These are phyloP conservation scores for Synergus itoensis DNA, from an alignment of 2,888 invertebrate genomes.

Conservation along the genomic window DNA sequence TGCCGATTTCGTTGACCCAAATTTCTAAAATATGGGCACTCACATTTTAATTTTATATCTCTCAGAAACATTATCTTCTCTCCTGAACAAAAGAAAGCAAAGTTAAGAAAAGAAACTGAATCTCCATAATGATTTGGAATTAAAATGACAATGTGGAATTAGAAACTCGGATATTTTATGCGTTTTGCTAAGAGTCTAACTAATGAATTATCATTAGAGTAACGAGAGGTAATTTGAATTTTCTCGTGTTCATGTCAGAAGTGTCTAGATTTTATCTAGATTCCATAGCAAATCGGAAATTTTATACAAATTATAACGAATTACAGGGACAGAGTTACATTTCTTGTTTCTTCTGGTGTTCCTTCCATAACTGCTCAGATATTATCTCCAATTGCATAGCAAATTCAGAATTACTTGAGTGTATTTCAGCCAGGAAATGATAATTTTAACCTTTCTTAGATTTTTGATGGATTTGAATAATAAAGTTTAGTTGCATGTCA, in stretches of 20 bases:
- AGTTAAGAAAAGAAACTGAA: background rate
- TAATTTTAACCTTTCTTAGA: background rate
- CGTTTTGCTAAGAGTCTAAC: background rate
- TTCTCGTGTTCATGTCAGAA: slow-evolving; percentile 30
- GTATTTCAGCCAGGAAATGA: slow-evolving; percentile 18
- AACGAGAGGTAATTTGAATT: slow-evolving; percentile 9
- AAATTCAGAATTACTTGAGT: slow-evolving; percentile 25
- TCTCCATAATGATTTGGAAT: background rate
- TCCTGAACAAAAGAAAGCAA: background rate
- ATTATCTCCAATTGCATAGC: slow-evolving; percentile 38
- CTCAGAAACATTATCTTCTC: background rate
- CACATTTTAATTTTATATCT: background rate
- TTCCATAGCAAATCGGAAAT: slow-evolving; percentile 36
- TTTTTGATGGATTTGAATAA: slow-evolving; percentile 10
- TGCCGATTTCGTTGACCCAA: background rate
- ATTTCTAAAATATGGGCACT: background rate
- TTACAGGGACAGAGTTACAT: slow-evolving; percentile 23
- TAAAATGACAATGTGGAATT: background rate
- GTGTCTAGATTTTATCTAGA: slow-evolving; percentile 37
- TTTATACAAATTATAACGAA: slow-evolving; percentile 39
- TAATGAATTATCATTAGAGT: slow-evolving; percentile 34
- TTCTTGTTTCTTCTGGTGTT: slow-evolving; percentile 34
- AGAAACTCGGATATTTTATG: background rate
- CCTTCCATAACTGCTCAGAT: slow-evolving; percentile 20
- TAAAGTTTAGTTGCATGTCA: background rate